Percentiles rank a stretch among this genome's conserved stretches.
Conservation (phyloP, 2,888 invertebrate species). For the Tenthredo amoena region DNA sequence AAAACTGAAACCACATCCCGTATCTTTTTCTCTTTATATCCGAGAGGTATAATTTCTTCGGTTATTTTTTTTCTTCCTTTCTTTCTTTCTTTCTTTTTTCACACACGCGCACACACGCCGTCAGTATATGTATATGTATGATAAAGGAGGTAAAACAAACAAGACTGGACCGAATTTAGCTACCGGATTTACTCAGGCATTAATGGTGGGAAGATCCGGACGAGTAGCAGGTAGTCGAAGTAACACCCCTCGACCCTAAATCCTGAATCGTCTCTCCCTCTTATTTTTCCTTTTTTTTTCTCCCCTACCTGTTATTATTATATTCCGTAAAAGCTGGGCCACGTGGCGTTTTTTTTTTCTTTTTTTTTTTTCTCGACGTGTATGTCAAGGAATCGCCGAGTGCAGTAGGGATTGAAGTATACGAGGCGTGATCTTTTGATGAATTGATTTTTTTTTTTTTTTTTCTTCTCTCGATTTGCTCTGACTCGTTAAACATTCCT, state of each 20-base stretch:
- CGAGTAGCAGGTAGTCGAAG: conserved; percentile 49
- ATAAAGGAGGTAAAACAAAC: conserved; percentile 20
- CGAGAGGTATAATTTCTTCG: too few species aligned
- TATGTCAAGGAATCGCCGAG: too few species aligned
- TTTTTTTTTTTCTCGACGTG: background rate
- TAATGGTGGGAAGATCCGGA: conserved; percentile 1
- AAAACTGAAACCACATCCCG: background rate
- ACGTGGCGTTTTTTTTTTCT: conserved; percentile 42
- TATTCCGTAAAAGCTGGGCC: conserved; percentile 53
- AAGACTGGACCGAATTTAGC: conserved; percentile 20
- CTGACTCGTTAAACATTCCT: too few species aligned
- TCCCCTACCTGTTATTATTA: conserved; percentile 41
- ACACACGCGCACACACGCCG: background rate
- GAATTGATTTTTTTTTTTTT: background rate
- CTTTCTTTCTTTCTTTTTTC: too few species aligned
- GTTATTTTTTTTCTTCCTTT: too few species aligned
- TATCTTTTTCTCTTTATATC: background rate
- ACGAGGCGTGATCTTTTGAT: background rate
- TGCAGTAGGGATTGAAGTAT: too few species aligned
- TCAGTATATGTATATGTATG: background rate
- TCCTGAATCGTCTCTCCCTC: conserved; percentile 4
- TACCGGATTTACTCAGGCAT: conserved; percentile 41
- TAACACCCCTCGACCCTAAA: conserved; percentile 27
- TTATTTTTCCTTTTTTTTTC: conserved; percentile 46
- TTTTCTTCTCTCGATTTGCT: too few species aligned